Evolutionary conservation across 2,113 vertebrate species (phyloP).

Genomic region (Catharus minimus): DNA sequence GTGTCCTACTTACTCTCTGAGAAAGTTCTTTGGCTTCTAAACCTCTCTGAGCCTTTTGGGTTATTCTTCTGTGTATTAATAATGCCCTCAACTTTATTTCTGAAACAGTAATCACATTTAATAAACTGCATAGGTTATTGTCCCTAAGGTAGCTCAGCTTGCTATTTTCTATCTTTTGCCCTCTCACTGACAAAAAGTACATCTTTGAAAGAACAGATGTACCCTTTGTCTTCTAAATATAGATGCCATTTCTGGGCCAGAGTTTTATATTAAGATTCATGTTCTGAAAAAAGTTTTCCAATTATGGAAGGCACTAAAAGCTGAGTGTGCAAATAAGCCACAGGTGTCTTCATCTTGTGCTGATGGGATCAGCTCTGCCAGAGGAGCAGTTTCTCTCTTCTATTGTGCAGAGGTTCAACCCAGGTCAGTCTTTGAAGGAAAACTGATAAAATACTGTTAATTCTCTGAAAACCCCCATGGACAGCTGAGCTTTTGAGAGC

Average conservation of each 20-base stretch:
- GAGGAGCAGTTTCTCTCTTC: neutral
- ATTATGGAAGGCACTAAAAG: slow-evolving; percentile 13
- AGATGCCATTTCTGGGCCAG: slow-evolving; percentile 40
- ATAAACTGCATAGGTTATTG: neutral
- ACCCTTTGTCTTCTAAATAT: slow-evolving; percentile 54
- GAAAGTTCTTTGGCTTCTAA: neutral
- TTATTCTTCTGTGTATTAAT: neutral
- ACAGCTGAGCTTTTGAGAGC: slow-evolving; percentile 12
- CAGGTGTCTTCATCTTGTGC: slow-evolving; percentile 8
- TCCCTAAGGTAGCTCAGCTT: neutral
- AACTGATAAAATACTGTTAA: slow-evolving; percentile 37
- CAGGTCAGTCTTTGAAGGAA: neutral
- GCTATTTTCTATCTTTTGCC: neutral
- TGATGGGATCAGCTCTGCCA: neutral
- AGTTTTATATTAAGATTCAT: slow-evolving; percentile 15
- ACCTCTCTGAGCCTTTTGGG: neutral
- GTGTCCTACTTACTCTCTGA: neutral
- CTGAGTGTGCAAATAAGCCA: neutral
- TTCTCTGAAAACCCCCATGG: neutral
- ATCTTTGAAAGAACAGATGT: neutral
- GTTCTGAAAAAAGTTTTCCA: slow-evolving; percentile 2
- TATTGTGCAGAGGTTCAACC: neutral
- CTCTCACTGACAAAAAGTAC: neutral
- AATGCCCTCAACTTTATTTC: neutral
- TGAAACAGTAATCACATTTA: neutral